Base-by-base conservation (phyloP, 2,797 vertebrate species). In the Pagetopsis macropterus region DNA sequence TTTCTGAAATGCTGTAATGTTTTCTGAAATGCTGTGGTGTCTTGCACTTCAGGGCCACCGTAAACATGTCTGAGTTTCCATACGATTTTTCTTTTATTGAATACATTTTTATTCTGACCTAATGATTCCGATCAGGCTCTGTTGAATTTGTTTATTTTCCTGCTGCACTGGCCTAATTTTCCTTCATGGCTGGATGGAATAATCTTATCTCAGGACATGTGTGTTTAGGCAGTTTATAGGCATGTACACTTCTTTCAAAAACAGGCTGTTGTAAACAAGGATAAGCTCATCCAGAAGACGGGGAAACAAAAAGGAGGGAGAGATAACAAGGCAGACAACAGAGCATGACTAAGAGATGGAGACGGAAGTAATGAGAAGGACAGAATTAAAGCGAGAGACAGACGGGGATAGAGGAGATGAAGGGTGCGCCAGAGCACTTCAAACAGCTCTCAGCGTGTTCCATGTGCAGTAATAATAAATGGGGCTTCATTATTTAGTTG, bases 381-480 rank as follows among this genome's bases (percentile, higher is more conserved):
- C 19, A 67, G 69, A 83, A 72, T 69, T 60, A 78, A 27, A 57
- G 45, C 1, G 59, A 51, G 60, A 59, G 61, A 72, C 48, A 66
- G 59, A 44, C 21, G 59, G 21, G 44, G 41, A 50, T 43, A 50
- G 44, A 64, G 57, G 71, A 84, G 71, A 84, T 81, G 83, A 85
- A 84, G 78, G 59, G 27, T 43, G 79, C 83, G 64, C 62, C 74
- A 66, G 74, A 82, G 56, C 70, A 84, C 84, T 88, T 90, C 82
- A 90, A 87, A 90, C 88, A 73, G 77, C 82, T 80, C 72, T 79
- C 78, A 84, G 82, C 78, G 73, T 76, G 67, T 75, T 86, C 82
- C 83, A 83, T 83, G 82, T 72, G 76, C 86, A 87, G 79, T 83
- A 84, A 88, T 87, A 90, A 90, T 90, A 88, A 87, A 88, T 87